Percentiles rank a stretch among this genome's conserved stretches.
Evolutionary conservation across 2,888 invertebrate species (phyloP).

Genomic region (Cosmia pyralina): DNA sequence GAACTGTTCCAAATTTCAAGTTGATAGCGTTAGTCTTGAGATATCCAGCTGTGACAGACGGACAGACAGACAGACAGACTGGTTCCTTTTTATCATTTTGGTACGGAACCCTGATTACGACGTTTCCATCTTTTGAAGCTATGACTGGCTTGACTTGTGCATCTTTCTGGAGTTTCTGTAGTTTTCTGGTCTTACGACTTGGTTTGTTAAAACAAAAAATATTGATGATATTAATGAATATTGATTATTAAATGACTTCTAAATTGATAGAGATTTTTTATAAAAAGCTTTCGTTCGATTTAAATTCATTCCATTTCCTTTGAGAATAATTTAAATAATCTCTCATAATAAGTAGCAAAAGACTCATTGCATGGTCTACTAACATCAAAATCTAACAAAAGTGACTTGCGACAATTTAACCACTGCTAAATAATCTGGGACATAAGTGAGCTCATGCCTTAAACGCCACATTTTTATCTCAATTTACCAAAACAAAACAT

Average conservation of each 20-base stretch:
- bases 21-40: too few species aligned
- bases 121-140: not conserved
- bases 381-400: conserved; percentile 1
- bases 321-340: not conserved
- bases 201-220: not conserved
- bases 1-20: too few species aligned
- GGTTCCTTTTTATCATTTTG: too few species aligned
- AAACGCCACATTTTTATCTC: conserved; percentile 4
- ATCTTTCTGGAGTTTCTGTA: not conserved
- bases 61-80: too few species aligned
- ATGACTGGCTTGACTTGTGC: not conserved
- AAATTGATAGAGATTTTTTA: too few species aligned
- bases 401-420: not conserved
- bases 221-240: too few species aligned
- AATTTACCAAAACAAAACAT: conserved; percentile 47
- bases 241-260: too few species aligned
- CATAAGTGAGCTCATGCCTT: not conserved
- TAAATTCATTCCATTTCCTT: not conserved
- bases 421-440: not conserved
- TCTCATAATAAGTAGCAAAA: not conserved
- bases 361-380: not conserved
- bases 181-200: not conserved
- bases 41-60: too few species aligned
- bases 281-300: not conserved
- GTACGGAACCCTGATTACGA: too few species aligned